phyloP scores from a whole-genome alignment of 2,113 vertebrate species.

The Perccottus glenii region DNA sequence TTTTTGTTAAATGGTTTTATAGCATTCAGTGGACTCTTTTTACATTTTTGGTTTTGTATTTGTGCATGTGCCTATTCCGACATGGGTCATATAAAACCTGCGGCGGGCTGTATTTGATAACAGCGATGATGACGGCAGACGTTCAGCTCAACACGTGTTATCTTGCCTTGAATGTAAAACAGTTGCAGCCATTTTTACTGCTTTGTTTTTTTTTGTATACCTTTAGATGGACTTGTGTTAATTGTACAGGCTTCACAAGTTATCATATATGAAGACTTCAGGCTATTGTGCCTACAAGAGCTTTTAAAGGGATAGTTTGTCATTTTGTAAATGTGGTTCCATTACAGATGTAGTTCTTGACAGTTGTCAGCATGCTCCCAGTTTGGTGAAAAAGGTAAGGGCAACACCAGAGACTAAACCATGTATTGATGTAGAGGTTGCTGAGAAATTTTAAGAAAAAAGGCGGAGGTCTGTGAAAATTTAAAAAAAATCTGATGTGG shows the following conservation, averaged over 20 bases:
- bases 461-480: too few relatives aligned
- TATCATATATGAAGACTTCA: background rate
- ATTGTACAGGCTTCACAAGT: background rate
- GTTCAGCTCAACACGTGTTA: constrained; percentile 1
- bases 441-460: too few relatives aligned
- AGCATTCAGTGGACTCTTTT: background rate
- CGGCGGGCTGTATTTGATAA: background rate
- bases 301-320: constrained; percentile 7
- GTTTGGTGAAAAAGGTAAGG: background rate
- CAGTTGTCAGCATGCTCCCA: background rate
- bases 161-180: constrained; percentile 39
- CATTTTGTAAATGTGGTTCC: too few relatives aligned
- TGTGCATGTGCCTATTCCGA: constrained; percentile 14
- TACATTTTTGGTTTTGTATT: background rate
- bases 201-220: constrained; percentile 7
- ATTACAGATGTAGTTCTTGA: too few relatives aligned
- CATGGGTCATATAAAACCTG: constrained; percentile 3
- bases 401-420: background rate
- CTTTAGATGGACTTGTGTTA: background rate
- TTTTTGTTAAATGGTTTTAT: background rate
- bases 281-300: background rate
- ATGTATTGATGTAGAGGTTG: too few relatives aligned
- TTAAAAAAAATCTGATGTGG: too few relatives aligned
- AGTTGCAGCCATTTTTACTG: constrained; percentile 6
- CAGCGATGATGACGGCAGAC: background rate